Percentiles rank a stretch among this genome's conserved stretches.
Conservation (phyloP, 2,113 vertebrate genomes). For the Lasiurus borealis region DNA sequence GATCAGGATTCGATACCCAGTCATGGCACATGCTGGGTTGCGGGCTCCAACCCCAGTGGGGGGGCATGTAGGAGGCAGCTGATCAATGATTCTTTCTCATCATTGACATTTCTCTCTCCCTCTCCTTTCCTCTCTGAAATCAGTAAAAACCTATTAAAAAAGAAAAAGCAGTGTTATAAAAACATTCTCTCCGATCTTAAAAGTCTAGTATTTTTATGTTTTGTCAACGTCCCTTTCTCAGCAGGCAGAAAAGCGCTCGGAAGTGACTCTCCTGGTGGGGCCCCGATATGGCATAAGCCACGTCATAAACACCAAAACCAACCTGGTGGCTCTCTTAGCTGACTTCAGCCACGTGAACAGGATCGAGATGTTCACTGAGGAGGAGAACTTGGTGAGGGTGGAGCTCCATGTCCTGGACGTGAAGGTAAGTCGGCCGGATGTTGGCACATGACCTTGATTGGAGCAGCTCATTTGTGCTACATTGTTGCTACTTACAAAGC, state of each 20-base stretch:
- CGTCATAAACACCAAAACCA: slow-evolving; percentile 99
- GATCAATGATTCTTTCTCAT: too few relatives aligned
- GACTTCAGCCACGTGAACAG: slow-evolving; percentile 99
- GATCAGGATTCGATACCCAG: too few relatives aligned
- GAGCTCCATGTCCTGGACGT: slow-evolving; percentile 98
- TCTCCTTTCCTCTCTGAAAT: too few relatives aligned
- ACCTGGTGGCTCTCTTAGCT: slow-evolving; percentile 96
- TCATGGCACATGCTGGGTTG: too few relatives aligned
- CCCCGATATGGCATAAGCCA: slow-evolving; percentile 98
- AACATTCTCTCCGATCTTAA: slow-evolving; percentile 9
- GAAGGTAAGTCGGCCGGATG: slow-evolving; percentile 89
- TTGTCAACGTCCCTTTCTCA: slow-evolving; percentile 80
- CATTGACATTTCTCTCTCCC: too few relatives aligned
- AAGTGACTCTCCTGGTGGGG: slow-evolving; percentile 97
- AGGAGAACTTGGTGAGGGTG: slow-evolving; percentile 94
- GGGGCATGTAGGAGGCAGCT: too few relatives aligned
- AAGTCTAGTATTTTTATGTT: slow-evolving; percentile 53
- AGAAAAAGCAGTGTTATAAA: slow-evolving; percentile 48
- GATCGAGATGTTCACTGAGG: slow-evolving; percentile 99
- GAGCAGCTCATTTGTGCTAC: neutral
- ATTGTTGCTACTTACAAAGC: neutral
- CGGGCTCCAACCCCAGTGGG: too few relatives aligned
- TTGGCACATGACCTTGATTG: neutral
- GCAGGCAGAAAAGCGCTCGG: slow-evolving; percentile 98
- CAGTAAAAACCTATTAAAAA: neutral